Conservation (phyloP, 2,797 vertebrate species). For the Glossophaga mutica region DNA sequence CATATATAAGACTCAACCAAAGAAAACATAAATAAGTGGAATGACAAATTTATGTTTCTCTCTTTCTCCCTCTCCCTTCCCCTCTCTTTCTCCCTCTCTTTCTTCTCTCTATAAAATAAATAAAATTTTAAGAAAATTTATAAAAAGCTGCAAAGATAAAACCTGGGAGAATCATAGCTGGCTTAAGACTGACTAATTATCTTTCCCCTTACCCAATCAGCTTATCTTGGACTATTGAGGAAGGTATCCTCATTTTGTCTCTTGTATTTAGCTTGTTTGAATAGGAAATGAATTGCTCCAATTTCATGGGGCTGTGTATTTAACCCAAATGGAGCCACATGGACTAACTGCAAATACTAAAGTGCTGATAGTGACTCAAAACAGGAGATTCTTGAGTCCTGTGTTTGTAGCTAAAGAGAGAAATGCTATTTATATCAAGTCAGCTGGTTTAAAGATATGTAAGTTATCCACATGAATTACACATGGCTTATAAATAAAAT, state of each 20-base stretch:
- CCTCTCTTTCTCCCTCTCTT: too few relatives aligned
- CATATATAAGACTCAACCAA: neutral
- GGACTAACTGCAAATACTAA: neutral
- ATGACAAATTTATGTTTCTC: neutral
- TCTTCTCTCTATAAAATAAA: too few relatives aligned
- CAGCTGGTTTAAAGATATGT: neutral
- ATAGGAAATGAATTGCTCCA: slow-evolving; percentile 78
- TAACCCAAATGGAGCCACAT: slow-evolving; percentile 48
- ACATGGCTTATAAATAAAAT: slow-evolving; percentile 20
- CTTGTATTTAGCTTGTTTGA: slow-evolving; percentile 75
- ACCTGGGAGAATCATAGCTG: slow-evolving; percentile 65
- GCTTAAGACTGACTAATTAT: slow-evolving; percentile 57
- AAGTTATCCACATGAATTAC: neutral
- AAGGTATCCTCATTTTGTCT: slow-evolving; percentile 79
- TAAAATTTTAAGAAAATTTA: neutral
- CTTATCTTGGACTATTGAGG: slow-evolving; percentile 78
- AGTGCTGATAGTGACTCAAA: neutral
- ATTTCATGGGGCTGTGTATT: slow-evolving; percentile 61
- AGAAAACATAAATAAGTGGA: neutral
- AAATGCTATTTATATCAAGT: slow-evolving; percentile 26
- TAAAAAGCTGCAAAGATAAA: slow-evolving; percentile 69
- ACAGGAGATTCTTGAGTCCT: neutral
- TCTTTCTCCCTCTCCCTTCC: neutral
- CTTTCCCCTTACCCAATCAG: slow-evolving; percentile 52
- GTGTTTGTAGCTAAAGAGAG: slow-evolving; percentile 5